phyloP scores from a whole-genome alignment of 1,140 invertebrate genomes.

The Lepidostoma basale region DNA sequence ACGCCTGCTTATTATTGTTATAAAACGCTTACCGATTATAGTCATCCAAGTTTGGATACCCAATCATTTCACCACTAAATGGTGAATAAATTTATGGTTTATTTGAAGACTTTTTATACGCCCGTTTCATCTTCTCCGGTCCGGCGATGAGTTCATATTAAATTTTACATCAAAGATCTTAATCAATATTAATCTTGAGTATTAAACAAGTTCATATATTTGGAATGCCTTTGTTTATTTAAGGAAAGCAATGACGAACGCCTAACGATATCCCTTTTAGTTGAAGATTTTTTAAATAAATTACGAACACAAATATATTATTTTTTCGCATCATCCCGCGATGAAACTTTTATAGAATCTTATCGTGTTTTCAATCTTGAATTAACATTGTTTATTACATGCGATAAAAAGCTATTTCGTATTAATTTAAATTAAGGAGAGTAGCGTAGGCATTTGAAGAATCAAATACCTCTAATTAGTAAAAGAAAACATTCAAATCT shows the following conservation, averaged over 20 bases:
- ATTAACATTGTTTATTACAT: too few species aligned
- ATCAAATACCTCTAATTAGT: too few species aligned
- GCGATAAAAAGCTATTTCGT: too few species aligned
- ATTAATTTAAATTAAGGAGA: too few species aligned
- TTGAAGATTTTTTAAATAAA: too few species aligned
- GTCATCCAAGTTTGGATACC: conserved; percentile 14
- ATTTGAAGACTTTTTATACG: conserved; percentile 2
- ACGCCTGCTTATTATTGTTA: conserved; percentile 27
- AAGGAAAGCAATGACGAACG: background rate
- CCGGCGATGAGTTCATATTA: background rate
- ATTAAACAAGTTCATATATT: conserved; percentile 1
- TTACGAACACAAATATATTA: too few species aligned
- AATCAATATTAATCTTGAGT: conserved; percentile 21
- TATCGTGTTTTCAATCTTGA: too few species aligned
- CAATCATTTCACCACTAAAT: conserved; percentile 24
- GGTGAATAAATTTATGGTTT: conserved; percentile 23
- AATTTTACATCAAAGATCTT: background rate
- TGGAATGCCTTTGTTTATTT: background rate
- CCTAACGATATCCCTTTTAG: too few species aligned
- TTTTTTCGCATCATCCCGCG: too few species aligned
- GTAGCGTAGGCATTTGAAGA: too few species aligned
- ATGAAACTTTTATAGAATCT: too few species aligned
- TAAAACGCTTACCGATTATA: conserved; percentile 27
- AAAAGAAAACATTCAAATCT: too few species aligned
- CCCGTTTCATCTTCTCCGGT: conserved; percentile 22